Evolutionary conservation across 2,888 invertebrate species (phyloP).

Genomic region (Lasioglossum villosulum): DNA sequence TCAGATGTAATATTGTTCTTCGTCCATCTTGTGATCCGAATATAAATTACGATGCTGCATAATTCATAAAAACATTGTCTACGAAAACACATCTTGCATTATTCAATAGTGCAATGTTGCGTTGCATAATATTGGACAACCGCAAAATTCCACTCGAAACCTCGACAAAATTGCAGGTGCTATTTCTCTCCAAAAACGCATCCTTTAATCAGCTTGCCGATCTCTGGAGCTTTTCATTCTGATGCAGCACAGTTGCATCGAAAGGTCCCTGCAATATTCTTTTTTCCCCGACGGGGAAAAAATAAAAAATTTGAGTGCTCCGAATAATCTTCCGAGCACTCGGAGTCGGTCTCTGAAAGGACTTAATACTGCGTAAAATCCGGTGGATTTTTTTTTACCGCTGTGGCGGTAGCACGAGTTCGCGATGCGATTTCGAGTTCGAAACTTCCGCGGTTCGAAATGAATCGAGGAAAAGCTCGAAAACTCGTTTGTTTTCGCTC

Average conservation of each 20-base stretch:
- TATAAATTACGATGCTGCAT: not conserved
- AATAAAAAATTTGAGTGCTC: not conserved
- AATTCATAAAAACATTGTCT: not conserved
- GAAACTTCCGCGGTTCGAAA: constrained; percentile 26
- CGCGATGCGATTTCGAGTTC: constrained; percentile 23
- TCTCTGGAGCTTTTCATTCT: not conserved
- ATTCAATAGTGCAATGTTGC: not conserved
- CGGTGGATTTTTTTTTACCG: constrained; percentile 10
- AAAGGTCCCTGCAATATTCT: not conserved
- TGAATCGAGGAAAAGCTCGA: constrained; percentile 22
- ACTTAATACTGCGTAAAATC: constrained; percentile 32
- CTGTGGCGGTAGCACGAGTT: not conserved
- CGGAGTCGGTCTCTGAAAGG: not conserved
- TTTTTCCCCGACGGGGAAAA: not conserved
- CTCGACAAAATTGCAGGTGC: not conserved
- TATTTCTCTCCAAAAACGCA: not conserved
- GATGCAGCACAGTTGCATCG: not conserved
- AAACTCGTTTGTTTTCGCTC: constrained; percentile 25
- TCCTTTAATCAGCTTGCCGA: not conserved
- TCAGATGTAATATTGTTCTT: too few species aligned
- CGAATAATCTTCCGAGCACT: not conserved
- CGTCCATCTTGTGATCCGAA: too few species aligned
- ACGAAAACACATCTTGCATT: not conserved
- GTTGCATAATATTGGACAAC: not conserved
- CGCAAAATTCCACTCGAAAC: not conserved